A percentile compares a stretch with the other conserved stretches of the same genome.
These are phyloP conservation scores for Notolabrus celidotus DNA, from an alignment of 2,797 vertebrate genomes.

Conservation along the genomic window DNA sequence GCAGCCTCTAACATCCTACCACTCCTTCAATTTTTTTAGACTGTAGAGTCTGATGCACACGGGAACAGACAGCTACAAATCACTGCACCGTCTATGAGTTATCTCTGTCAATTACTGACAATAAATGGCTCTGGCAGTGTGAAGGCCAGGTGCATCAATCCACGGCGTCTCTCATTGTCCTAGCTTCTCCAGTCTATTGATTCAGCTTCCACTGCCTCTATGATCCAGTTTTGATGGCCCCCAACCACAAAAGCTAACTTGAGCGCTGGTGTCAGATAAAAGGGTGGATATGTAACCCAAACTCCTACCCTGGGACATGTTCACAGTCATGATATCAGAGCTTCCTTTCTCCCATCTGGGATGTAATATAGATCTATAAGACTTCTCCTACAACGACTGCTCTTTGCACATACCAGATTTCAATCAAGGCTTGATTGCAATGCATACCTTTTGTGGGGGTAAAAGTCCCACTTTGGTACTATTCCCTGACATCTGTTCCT, in stretches of 20 bases:
- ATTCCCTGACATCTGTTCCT: conserved; percentile 35
- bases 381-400: conserved; percentile 61
- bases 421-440: conserved; percentile 70
- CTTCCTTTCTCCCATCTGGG: conserved; percentile 56
- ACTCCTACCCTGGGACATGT: conserved; percentile 74
- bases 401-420: conserved; percentile 58
- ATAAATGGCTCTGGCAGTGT: conserved; percentile 72
- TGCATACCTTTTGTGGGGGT: conserved; percentile 44
- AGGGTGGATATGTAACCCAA: conserved; percentile 78
- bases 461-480: conserved; percentile 48
- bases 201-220: conserved; percentile 63
- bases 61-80: conserved; percentile 72
- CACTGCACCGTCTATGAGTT: conserved; percentile 63
- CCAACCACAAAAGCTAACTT: conserved; percentile 75
- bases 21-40: conserved; percentile 57
- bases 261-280: conserved; percentile 80
- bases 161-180: conserved; percentile 41
- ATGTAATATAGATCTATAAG: conserved; percentile 75
- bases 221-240: conserved; percentile 71
- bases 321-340: conserved; percentile 74
- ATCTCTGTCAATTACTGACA: conserved; percentile 81
- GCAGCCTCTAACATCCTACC: conserved; percentile 34
- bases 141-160: conserved; percentile 81
- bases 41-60: conserved; percentile 49
- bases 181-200: conserved; percentile 72